Percentiles rank a stretch among this genome's conserved stretches.
These are phyloP conservation scores for Tribolium castaneum DNA, from an alignment of 1,140 invertebrate species.

Conservation along the genomic window DNA sequence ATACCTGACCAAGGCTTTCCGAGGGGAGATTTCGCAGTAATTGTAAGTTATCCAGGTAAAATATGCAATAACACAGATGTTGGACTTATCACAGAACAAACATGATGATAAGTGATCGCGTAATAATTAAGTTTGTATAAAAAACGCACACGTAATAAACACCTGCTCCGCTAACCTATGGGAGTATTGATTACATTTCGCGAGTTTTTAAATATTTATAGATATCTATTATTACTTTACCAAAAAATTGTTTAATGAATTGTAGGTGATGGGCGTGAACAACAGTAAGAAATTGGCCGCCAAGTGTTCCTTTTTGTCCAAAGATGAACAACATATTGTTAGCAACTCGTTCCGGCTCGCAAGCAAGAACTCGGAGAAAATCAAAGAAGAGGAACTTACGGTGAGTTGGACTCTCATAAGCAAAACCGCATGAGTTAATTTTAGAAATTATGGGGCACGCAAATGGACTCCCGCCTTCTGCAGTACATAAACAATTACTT, in stretches of 20 bases:
- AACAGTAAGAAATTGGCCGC: conserved; percentile 72
- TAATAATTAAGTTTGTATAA: conserved; percentile 22
- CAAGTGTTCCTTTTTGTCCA: conserved; percentile 70
- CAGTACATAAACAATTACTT: conserved; percentile 72
- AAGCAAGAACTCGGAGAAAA: conserved; percentile 71
- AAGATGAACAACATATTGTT: conserved; percentile 71
- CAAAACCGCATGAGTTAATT: conserved; percentile 48
- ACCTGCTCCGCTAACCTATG: conserved; percentile 36
- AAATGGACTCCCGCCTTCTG: conserved; percentile 69
- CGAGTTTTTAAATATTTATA: conserved; percentile 36
- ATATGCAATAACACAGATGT: conserved; percentile 7
- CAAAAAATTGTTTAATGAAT: not conserved
- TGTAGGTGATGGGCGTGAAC: conserved; percentile 63
- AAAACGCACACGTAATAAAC: not conserved
- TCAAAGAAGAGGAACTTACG: conserved; percentile 72
- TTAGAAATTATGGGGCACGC: conserved; percentile 72
- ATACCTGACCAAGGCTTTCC: not conserved
- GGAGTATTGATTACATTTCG: conserved; percentile 37
- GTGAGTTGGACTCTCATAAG: conserved; percentile 63
- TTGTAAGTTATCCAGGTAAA: conserved; percentile 18
- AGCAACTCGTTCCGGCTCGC: conserved; percentile 69
- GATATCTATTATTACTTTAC: conserved; percentile 1
- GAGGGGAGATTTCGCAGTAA: not conserved
- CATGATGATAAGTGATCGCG: conserved; percentile 4
- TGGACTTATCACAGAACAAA: conserved; percentile 13